phyloP scores from a whole-genome alignment of 2,888 invertebrate species.

The Protophormia terraenovae region DNA sequence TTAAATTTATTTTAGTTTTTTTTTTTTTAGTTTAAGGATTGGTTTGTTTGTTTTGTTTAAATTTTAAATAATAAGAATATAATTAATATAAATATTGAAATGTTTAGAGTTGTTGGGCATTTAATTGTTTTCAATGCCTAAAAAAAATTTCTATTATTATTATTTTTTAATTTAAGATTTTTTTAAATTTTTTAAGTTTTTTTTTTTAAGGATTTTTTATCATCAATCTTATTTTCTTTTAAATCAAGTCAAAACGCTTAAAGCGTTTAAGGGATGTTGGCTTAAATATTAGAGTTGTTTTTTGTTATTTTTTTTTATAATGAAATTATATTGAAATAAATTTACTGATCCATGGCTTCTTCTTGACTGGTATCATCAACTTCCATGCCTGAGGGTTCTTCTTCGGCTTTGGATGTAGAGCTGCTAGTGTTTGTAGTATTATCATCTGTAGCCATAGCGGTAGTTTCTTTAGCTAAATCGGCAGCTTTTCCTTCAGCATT shows the following conservation, averaged over 20 bases:
- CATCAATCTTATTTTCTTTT: conserved; percentile 13
- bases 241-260: conserved; percentile 53
- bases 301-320: conserved; percentile 35
- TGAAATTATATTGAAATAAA: conserved; percentile 49
- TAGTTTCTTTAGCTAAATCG: conserved; percentile 69
- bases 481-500: conserved; percentile 38
- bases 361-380: conserved; percentile 81
- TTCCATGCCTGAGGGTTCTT: conserved; percentile 80
- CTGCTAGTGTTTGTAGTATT: neutral
- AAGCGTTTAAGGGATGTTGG: conserved; percentile 32
- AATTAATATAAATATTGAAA: conserved; percentile 47
- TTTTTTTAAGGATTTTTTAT: conserved; percentile 41
- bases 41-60: conserved; percentile 28
- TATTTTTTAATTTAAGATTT: conserved; percentile 7
- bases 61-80: conserved; percentile 18
- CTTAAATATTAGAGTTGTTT: conserved; percentile 27
- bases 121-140: neutral
- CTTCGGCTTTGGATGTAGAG: conserved; percentile 73
- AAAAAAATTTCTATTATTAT: conserved; percentile 25
- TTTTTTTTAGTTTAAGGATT: conserved; percentile 14
- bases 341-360: conserved; percentile 81
- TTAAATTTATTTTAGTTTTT: neutral
- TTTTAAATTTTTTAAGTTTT: conserved; percentile 6
- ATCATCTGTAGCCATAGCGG: conserved; percentile 78
- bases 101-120: conserved; percentile 24